Conservation (phyloP, 2,797 vertebrate genomes). For the Phaenicophaeus curvirostris region DNA sequence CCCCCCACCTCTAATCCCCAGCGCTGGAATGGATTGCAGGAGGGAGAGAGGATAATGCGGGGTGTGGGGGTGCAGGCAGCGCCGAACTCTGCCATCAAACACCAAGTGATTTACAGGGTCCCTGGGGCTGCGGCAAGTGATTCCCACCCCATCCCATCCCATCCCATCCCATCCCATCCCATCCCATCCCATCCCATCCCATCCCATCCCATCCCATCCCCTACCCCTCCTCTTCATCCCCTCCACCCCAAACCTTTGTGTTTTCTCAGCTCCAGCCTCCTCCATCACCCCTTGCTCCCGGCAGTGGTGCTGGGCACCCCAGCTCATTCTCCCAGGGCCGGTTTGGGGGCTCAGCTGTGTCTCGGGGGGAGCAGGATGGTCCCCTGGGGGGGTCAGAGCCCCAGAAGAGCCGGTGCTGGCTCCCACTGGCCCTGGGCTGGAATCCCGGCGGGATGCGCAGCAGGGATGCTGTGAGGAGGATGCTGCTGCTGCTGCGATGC, state of each 20-base stretch:
- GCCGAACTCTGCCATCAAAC: background rate
- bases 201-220: too few relatives aligned
- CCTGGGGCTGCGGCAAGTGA: background rate
- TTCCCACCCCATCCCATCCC: background rate
- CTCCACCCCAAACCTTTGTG: background rate
- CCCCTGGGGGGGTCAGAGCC: background rate
- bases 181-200: background rate
- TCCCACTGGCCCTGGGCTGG: background rate
- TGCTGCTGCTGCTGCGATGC: fast-evolving
- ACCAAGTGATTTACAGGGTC: fast-evolving
- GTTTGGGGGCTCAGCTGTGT: background rate
- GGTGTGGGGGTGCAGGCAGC: background rate
- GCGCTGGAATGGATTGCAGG: background rate
- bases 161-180: background rate
- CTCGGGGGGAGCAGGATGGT: background rate
- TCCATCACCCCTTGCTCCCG: background rate
- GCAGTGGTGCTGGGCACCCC: fast-evolving
- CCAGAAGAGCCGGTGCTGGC: background rate
- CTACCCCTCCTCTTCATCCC: background rate
- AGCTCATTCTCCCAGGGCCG: fast-evolving
- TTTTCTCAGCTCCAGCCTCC: fast-evolving
- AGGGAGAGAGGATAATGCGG: background rate
- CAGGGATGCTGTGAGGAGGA: background rate
- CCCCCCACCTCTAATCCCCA: slow-evolving; percentile 60
- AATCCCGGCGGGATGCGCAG: fast-evolving